Evolutionary conservation across 2,113 vertebrate genomes (phyloP).

Genomic region (Morone saxatilis): DNA sequence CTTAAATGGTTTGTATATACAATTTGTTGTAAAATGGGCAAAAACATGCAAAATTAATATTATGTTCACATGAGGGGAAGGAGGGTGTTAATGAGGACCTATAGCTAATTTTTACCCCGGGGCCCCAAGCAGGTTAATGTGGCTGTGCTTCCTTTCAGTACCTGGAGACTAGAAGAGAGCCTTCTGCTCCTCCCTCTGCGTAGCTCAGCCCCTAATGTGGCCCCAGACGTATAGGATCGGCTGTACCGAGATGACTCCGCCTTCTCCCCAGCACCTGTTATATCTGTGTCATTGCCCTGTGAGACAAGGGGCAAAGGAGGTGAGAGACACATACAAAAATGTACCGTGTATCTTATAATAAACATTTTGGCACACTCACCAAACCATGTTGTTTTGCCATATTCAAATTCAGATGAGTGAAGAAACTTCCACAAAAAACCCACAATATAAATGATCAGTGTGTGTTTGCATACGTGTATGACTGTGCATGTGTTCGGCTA

Average conservation of each 20-base stretch:
- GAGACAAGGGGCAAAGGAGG: slow-evolving; percentile 2
- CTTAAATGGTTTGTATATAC: too few species aligned
- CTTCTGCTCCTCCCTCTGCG: slow-evolving; percentile 80
- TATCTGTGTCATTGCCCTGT: slow-evolving; percentile 74
- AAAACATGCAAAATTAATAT: neutral
- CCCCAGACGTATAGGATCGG: slow-evolving; percentile 84
- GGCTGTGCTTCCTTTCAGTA: slow-evolving; percentile 19
- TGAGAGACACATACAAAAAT: neutral
- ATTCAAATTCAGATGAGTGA: neutral
- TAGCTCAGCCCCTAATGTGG: slow-evolving; percentile 86
- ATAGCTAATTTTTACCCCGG: neutral
- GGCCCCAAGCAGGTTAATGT: neutral
- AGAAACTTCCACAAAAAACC: slow-evolving; percentile 27
- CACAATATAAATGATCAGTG: neutral
- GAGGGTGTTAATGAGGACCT: neutral
- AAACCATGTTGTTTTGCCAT: slow-evolving; percentile 12
- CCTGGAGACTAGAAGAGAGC: slow-evolving; percentile 88
- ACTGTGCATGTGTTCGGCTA: neutral
- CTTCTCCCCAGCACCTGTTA: slow-evolving; percentile 80
- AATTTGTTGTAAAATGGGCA: too few species aligned
- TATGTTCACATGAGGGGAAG: neutral
- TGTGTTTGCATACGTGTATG: neutral
- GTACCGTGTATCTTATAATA: too few species aligned
- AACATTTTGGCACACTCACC: neutral
- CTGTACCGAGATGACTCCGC: slow-evolving; percentile 82